These are phyloP conservation scores for Pan paniscus DNA, from an alignment of 2,113 vertebrate species.

Conservation along the genomic window DNA sequence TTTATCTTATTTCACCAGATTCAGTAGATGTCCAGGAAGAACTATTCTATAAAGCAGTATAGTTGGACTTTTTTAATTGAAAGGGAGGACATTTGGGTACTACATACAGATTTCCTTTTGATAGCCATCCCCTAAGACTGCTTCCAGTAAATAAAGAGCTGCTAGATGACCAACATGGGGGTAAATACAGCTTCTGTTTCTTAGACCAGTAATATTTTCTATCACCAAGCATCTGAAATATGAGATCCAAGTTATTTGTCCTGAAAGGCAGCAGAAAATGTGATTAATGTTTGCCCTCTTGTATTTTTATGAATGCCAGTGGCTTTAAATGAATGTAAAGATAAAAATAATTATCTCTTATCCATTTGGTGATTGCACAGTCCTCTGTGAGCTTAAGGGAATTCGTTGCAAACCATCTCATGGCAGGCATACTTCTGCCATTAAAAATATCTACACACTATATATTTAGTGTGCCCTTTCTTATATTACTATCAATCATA, in stretches of 20 bases:
- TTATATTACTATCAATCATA: background rate
- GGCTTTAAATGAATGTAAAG: constrained; percentile 2
- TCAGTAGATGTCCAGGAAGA: background rate
- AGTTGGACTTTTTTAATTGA: background rate
- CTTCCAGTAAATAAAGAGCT: background rate
- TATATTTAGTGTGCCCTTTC: background rate
- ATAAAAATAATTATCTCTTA: constrained; percentile 2
- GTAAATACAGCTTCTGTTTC: background rate
- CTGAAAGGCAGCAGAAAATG: background rate
- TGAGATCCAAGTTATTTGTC: background rate
- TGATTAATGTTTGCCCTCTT: background rate
- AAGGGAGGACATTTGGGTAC: background rate
- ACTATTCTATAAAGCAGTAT: background rate
- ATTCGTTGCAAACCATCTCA: background rate
- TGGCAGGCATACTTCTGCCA: background rate
- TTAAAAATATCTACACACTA: background rate
- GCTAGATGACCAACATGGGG: background rate
- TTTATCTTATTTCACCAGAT: background rate
- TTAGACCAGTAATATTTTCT: background rate
- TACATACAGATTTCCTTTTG: background rate
- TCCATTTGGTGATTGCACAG: background rate
- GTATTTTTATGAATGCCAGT: background rate
- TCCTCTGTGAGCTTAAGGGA: background rate
- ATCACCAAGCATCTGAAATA: background rate
- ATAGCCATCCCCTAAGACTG: background rate